Percentiles rank a stretch among this genome's conserved stretches.
Evolutionary conservation across 2,113 vertebrate species (phyloP).

Genomic region (Larimichthys polyactis): DNA sequence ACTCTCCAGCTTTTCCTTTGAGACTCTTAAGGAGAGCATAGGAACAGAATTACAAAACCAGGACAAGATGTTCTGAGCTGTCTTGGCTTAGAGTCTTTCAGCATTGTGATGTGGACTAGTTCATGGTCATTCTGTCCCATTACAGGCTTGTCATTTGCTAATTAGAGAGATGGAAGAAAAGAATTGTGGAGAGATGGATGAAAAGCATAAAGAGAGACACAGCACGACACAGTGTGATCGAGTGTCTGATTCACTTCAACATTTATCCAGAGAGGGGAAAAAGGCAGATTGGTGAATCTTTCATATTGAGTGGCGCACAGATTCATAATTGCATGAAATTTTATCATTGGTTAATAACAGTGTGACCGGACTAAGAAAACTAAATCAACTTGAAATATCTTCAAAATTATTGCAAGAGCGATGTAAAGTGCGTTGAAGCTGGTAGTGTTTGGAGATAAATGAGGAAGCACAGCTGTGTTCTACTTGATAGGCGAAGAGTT

Average conservation of each 20-base stretch:
- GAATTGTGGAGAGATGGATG: conserved; percentile 16
- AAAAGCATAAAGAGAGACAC: conserved; percentile 25
- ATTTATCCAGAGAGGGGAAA: background rate
- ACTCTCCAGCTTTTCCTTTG: background rate
- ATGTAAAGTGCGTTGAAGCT: background rate
- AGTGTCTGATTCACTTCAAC: conserved; percentile 28
- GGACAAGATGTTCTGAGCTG: conserved; percentile 50
- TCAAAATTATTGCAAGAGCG: background rate
- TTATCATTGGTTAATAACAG: conserved; percentile 8
- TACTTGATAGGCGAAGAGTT: conserved; percentile 13
- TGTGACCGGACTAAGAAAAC: background rate
- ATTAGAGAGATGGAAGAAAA: conserved; percentile 41
- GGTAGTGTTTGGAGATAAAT: conserved; percentile 18
- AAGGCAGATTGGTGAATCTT: background rate
- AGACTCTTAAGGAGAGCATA: conserved; percentile 16
- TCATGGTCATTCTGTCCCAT: conserved; percentile 53
- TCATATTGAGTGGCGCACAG: background rate
- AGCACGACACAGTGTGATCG: background rate
- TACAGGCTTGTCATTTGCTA: conserved; percentile 47
- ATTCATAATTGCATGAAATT: conserved; percentile 15
- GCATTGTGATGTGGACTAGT: conserved; percentile 41
- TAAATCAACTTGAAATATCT: background rate
- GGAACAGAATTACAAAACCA: conserved; percentile 41
- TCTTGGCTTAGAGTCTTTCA: conserved; percentile 25
- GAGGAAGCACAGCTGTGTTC: conserved; percentile 18